Evolutionary conservation across 2,113 vertebrate species (phyloP), one percentile per base, ranked within the genome.

Genomic region (Collichthys lucidus): DNA sequence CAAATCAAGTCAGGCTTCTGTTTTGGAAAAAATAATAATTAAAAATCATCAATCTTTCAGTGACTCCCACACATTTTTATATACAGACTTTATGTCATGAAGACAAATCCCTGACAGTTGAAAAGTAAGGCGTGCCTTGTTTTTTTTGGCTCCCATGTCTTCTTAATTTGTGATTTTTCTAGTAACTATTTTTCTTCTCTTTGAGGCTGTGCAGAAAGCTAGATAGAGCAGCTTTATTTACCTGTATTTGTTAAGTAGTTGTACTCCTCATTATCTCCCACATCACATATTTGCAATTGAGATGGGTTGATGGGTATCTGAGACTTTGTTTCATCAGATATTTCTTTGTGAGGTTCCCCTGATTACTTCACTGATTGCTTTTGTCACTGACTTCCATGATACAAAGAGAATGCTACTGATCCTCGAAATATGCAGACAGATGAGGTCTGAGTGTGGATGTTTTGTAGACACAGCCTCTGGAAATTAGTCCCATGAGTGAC

Each of bases 1-100:
- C 35, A 40, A 40, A 40, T 40, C 29, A 80, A 24, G 22, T 7
- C n/a, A 59, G 16, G 22, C 9, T 29, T 42, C 11, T 24, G 26
- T 61, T 73, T 49, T 42, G 40, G 4, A 44, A 12, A 24, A 76
- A 53, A 77, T 42, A 59, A 61, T 69, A 47, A 53, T 74, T 63
- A 0, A 22, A 35, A 52, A 70, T 78, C 19, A 62, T 61, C 2
- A 63, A 59, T 68, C 49, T 5, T 2, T 79, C 62, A 76, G 47
- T 53, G 26, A 50, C 40, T 49, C 53, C n/a, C 7, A 66, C 52
- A 62, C 19, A 68, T 67, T 47, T 47, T 59, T 62, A 12, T 29
- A 35, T 16, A 62, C 14, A 40, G 55, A 4, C 26, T 61, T 46
- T 22, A 11, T 62, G 4, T 49, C 0, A 1, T 35, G 14, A 64